phyloP scores from a whole-genome alignment of 2,113 vertebrate genomes.

The Hiodon tergisus region DNA sequence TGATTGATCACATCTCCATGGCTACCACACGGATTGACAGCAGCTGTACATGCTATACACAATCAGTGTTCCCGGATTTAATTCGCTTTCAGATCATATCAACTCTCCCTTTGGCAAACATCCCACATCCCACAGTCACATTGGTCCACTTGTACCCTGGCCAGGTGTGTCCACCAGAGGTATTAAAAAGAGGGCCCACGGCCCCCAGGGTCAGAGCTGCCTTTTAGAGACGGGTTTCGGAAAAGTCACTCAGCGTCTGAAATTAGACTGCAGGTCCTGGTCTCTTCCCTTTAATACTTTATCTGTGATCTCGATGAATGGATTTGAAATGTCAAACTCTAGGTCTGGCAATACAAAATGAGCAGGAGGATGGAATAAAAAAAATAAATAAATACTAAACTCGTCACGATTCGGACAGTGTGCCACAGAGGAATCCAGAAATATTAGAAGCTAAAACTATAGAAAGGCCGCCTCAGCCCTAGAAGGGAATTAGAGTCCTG shows the following conservation, averaged over 20 bases:
- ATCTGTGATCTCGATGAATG: neutral
- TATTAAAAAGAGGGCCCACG: too few relatives aligned
- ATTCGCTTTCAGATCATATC: too few relatives aligned
- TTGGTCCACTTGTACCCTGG: too few relatives aligned
- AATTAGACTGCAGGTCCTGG: neutral
- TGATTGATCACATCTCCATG: too few relatives aligned
- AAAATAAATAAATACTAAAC: neutral
- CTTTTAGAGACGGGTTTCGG: too few relatives aligned
- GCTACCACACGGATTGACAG: too few relatives aligned
- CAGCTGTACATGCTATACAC: too few relatives aligned
- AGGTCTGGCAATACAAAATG: neutral
- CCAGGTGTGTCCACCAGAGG: too few relatives aligned
- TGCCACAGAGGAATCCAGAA: neutral
- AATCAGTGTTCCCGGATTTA: too few relatives aligned
- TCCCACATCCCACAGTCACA: too few relatives aligned
- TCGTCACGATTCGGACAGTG: neutral
- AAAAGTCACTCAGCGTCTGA: neutral
- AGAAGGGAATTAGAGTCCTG: neutral
- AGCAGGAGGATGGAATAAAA: neutral
- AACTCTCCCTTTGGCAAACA: too few relatives aligned
- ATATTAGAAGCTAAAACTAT: conserved; percentile 2
- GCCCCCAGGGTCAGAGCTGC: too few relatives aligned
- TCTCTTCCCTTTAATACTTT: neutral
- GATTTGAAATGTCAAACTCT: neutral
- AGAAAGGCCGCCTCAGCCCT: neutral